Base-by-base conservation (phyloP, 2,888 invertebrate species). In the Ormyrus thymus region DNA sequence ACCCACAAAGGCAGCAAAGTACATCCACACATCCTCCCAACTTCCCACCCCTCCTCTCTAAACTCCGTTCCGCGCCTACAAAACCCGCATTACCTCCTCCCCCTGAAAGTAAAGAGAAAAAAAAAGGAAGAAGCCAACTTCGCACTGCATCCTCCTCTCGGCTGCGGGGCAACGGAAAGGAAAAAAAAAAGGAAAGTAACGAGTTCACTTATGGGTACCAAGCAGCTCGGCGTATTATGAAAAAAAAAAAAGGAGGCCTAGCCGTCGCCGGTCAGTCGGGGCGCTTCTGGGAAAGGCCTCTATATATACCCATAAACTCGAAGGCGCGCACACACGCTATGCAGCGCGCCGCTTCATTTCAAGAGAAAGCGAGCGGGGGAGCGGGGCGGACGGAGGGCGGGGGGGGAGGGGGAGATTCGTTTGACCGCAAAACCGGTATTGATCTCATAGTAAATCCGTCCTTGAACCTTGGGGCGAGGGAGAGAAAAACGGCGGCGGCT, bases 401-500 rank as follows among this genome's bases (percentile, higher is more conserved):
- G 29, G 1, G 29, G 29, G 29, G 29, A 4, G 29, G 48, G n/a
- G n/a, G 62, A 58, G 68, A 75, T 75, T 75, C 56, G 53, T 75
- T 75, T 78, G 72, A 78, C 78, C 75, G 71, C 71, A 68, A 76
- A 76, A 65, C 53, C 55, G 46, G 53, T 79, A 79, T 79, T 79
- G 81, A 79, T 81, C 76, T 73, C 58, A 76, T 70, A 76, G 73
- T 70, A 76, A 81, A 78, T 73, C 61, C 66, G 74, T 62, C 81
- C 76, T 81, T 76, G 78, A 78, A 81, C 71, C 68, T 65, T 71
- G 69, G n/a, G 29, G 29, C 68, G 66, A 70, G 71, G 56, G 59
- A 53, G 73, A 73, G 50, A 66, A 43, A 62, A 62, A 48, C 65
- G 62, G 53, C 61, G 66, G 13, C 53, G 68, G 45, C 64, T 43